phyloP scores from a whole-genome alignment of 2,113 vertebrate genomes.

The Nothocercus nigrocapillus region DNA sequence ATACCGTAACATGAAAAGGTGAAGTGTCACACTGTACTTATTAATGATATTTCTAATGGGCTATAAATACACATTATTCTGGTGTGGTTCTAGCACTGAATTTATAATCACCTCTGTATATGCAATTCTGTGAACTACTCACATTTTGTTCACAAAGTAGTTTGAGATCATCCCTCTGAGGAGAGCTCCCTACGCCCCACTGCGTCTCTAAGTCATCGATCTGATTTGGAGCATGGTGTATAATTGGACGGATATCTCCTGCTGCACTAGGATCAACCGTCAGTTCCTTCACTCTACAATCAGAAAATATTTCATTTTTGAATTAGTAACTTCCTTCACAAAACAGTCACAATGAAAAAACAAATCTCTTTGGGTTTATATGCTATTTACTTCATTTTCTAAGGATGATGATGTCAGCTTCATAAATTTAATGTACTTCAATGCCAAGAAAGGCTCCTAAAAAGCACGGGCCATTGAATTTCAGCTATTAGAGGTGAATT shows the following conservation, averaged over 20 bases:
- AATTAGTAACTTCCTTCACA: constrained; percentile 8
- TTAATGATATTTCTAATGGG: not conserved
- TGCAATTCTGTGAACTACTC: constrained; percentile 66
- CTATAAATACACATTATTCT: not conserved
- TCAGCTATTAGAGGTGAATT: not conserved
- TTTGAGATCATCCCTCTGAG: constrained; percentile 97
- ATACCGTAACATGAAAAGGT: not conserved
- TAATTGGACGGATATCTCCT: constrained; percentile 83
- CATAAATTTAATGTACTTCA: constrained; percentile 37
- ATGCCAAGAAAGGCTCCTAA: not conserved
- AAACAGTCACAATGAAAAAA: not conserved
- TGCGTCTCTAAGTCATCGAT: constrained; percentile 94
- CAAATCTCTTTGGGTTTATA: constrained; percentile 29
- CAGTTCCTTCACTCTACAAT: constrained; percentile 89
- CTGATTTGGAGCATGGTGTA: constrained; percentile 85
- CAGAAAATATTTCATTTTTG: constrained; percentile 26
- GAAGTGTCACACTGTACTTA: not conserved
- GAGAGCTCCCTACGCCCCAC: constrained; percentile 97
- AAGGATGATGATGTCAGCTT: constrained; percentile 74
- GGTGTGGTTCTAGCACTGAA: not conserved
- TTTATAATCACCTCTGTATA: not conserved
- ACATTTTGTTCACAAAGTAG: constrained; percentile 98
- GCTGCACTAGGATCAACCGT: constrained; percentile 77
- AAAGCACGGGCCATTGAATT: not conserved
- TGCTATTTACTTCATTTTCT: constrained; percentile 14